Evolutionary conservation across 2,888 invertebrate species (phyloP).

Genomic region (Plusia festucae): DNA sequence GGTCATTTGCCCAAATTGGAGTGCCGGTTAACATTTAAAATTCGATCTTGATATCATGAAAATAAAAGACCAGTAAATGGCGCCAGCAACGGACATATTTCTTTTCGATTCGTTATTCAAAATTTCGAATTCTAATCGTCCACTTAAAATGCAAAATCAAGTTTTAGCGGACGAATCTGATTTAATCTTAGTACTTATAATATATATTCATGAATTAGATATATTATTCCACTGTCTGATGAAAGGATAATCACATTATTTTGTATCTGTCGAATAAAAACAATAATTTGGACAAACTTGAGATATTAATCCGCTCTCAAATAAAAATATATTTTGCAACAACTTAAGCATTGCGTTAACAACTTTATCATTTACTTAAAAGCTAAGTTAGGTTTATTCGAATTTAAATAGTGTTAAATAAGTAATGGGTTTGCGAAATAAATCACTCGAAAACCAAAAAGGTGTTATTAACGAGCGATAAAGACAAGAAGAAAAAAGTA

Average conservation of each 20-base stretch:
- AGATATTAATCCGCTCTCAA: background rate
- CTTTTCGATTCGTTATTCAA: conserved; percentile 23
- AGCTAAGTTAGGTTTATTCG: background rate
- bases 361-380: background rate
- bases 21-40: background rate
- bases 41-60: conserved; percentile 9
- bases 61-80: conserved; percentile 31
- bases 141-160: conserved; percentile 29
- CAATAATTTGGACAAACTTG: background rate
- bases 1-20: conserved; percentile 13
- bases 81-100: conserved; percentile 20
- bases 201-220: conserved; percentile 13
- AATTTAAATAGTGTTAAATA: background rate
- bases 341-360: background rate
- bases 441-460: conserved; percentile 23
- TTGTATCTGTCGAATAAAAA: background rate
- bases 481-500: conserved; percentile 27
- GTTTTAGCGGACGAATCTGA: conserved; percentile 18
- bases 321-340: background rate
- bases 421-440: conserved; percentile 24
- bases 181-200: conserved; percentile 6
- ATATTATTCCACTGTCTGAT: conserved; percentile 10
- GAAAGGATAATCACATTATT: background rate
- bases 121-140: conserved; percentile 29
- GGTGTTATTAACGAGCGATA: conserved; percentile 24